Evolutionary conservation across 2,888 invertebrate species (phyloP).

Genomic region (Neoitamus cyanurus): DNA sequence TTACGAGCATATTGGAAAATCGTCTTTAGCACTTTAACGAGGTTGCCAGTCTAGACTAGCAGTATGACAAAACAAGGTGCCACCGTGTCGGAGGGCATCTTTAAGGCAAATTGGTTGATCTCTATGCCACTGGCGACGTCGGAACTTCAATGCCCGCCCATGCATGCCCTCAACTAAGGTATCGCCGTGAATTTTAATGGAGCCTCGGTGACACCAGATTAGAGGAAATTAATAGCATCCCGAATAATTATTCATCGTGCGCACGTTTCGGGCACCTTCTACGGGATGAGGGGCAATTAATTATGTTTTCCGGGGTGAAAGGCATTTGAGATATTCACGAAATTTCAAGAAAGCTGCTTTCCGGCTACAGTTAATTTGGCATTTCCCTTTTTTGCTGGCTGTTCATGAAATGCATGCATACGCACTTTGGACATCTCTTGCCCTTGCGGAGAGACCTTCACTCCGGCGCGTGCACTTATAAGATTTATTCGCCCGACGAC

Average conservation of each 20-base stretch:
- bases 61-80: not conserved
- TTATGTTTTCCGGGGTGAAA: not conserved
- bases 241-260: not conserved
- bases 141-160: not conserved
- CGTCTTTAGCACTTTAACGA: not conserved
- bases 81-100: not conserved
- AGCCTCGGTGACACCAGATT: not conserved
- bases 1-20: not conserved
- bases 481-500: not conserved
- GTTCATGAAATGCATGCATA: not conserved
- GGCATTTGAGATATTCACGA: not conserved
- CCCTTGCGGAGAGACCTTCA: not conserved
- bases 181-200: not conserved
- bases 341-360: not conserved
- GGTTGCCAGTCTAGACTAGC: not conserved
- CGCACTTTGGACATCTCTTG: not conserved
- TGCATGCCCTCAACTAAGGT: not conserved
- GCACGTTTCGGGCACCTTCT: not conserved
- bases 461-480: not conserved
- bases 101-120: not conserved
- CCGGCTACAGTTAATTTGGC: not conserved
- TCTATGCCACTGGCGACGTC: not conserved
- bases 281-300: not conserved
- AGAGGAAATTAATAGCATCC: not conserved
- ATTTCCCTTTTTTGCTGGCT: not conserved